Evolutionary conservation across 2,797 vertebrate species (phyloP), one percentile per base, ranked within the genome.

Genomic region (Apodemus agrarius): DNA sequence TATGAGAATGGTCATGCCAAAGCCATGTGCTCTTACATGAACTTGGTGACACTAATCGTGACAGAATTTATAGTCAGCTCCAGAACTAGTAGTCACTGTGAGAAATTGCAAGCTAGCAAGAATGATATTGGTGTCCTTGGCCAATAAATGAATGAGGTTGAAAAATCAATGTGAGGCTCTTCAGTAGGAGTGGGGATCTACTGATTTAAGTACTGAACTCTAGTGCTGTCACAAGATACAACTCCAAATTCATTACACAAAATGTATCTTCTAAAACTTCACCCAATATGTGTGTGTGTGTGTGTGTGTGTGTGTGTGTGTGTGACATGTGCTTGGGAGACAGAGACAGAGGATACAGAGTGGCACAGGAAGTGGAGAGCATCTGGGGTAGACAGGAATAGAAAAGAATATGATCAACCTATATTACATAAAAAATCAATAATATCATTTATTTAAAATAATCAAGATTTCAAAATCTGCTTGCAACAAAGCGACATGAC

Each of bases 121-220:
- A 87, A 40, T 3, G 49, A 6, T 16, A 84, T 61, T 9, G 24
- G 4, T 24, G 1, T 6, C 37, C 75, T 40, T 79, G 34, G 17
- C 13, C 59, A 54, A 40, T n/a, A 37, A 72, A 43, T 3, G 0
- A 21, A 0, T 79, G 24, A 83, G 6, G 3, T 1, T 63, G 24
- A 49, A 21, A 80, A 69, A 80, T 49, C 31, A 61, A 84, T 34
- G 31, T 24, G 40, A 54, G 49, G 21, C 3, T 11, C 4, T 17
- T 26, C 2, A 4, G 1, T 49, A 12, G 34, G 22, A 57, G 59
- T 29, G 10, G 4, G 31, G 1, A 37, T 9, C 1, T 19, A 22
- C 10, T 43, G 4, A 2, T 1, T 11, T 8, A 74, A 14, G 22
- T 8, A 57, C 10, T 3, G 86, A 91, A 61, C 37, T 65, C 21